phyloP scores from a whole-genome alignment of 2,113 vertebrate genomes.

The Actinemys pallida region DNA sequence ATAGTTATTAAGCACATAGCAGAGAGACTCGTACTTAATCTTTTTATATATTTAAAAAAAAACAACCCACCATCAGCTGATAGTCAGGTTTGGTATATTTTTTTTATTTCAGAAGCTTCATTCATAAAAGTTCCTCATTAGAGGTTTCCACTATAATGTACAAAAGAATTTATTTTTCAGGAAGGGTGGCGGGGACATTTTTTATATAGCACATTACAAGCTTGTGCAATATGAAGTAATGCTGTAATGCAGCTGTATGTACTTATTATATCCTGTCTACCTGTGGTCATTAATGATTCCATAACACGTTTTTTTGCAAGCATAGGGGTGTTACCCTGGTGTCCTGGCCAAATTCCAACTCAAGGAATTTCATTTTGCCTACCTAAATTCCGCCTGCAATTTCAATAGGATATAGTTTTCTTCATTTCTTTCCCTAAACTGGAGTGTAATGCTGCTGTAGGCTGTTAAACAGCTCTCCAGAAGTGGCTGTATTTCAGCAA shows the following conservation, averaged over 20 bases:
- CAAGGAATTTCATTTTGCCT: background rate
- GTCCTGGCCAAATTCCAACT: background rate
- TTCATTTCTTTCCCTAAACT: background rate
- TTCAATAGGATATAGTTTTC: background rate
- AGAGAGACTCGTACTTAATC: background rate
- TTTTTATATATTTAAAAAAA: background rate
- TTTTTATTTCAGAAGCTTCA: constrained; percentile 38
- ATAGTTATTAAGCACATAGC: accelerated
- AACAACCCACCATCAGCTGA: background rate
- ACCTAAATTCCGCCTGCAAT: background rate
- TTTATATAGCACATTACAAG: accelerated
- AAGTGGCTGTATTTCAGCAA: accelerated
- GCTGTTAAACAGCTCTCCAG: background rate
- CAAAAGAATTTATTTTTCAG: background rate
- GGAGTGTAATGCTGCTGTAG: background rate
- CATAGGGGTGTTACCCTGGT: background rate
- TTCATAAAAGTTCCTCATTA: constrained; percentile 51
- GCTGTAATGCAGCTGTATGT: background rate
- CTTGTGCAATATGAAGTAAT: background rate
- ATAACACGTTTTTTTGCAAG: background rate
- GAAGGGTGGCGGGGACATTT: background rate
- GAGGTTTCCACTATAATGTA: accelerated
- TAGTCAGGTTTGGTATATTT: accelerated
- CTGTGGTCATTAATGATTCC: background rate
- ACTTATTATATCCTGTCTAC: background rate